These are phyloP conservation scores for Myopa testacea DNA, from an alignment of 2,888 invertebrate genomes.

Conservation along the genomic window DNA sequence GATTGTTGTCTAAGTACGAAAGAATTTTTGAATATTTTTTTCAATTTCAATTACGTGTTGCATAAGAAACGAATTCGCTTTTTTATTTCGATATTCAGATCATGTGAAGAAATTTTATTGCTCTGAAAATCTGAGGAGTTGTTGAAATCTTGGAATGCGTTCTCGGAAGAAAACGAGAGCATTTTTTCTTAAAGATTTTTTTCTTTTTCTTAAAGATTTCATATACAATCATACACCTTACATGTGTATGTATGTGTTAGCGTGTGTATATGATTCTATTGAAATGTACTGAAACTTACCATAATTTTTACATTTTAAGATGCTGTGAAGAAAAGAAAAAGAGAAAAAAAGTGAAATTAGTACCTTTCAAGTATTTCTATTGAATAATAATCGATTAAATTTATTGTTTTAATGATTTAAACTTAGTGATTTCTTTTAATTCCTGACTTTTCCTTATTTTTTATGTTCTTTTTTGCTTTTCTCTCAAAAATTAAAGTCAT, in stretches of 20 bases:
- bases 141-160: not conserved
- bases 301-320: slow-evolving; percentile 18
- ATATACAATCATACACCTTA: not conserved
- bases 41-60: too few relatives aligned
- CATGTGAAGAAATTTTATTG: not conserved
- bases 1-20: too few relatives aligned
- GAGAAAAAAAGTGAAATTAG: not conserved
- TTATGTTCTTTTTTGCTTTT: too few relatives aligned
- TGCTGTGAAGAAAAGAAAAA: slow-evolving; percentile 11
- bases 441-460: too few relatives aligned
- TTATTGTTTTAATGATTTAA: too few relatives aligned
- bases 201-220: too few relatives aligned
- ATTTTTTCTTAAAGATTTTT: not conserved
- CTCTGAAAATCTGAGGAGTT: not conserved
- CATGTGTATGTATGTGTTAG: not conserved
- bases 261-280: not conserved
- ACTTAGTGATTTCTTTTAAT: too few relatives aligned
- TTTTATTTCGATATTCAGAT: too few relatives aligned
- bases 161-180: not conserved
- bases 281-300: slow-evolving; percentile 16
- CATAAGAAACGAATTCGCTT: too few relatives aligned
- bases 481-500: too few relatives aligned
- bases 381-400: not conserved
- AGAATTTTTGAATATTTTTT: too few relatives aligned
- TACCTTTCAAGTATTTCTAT: not conserved